A percentile compares a stretch with the other conserved stretches of the same genome.
phyloP scores from a whole-genome alignment of 1,140 invertebrate species.

The Bombus cullumanus region DNA sequence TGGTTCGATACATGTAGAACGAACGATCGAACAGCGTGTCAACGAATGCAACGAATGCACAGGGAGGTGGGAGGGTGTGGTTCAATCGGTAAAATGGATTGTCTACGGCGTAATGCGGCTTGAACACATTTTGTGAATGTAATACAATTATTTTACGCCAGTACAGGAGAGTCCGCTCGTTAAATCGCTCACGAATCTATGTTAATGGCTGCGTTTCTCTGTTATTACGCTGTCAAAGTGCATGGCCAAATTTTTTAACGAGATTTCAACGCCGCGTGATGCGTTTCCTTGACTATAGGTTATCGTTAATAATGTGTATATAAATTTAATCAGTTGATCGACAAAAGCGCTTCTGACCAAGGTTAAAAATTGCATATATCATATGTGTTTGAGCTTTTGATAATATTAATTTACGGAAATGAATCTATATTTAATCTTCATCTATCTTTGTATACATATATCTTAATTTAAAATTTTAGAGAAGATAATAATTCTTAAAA shows the following conservation, averaged over 20 bases:
- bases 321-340: neutral
- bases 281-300: neutral
- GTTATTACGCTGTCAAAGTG: constrained; percentile 6
- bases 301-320: neutral
- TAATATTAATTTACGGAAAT: neutral
- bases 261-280: neutral
- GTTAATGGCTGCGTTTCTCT: constrained; percentile 21
- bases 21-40: constrained; percentile 29
- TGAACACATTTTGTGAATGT: constrained; percentile 18
- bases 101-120: constrained; percentile 51
- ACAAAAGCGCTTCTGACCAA: neutral
- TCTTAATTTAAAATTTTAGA: neutral
- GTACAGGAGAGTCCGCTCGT: constrained; percentile 1
- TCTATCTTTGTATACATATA: no score
- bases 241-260: neutral
- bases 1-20: constrained; percentile 27
- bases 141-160: constrained; percentile 48
- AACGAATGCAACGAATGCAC: neutral
- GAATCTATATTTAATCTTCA: no score
- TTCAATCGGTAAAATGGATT: constrained; percentile 59
- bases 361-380: neutral
- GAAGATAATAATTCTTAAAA: neutral
- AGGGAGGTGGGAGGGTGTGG: neutral
- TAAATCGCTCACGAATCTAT: constrained; percentile 40
- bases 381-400: neutral